Base-by-base conservation (phyloP, 2,888 invertebrate genomes). In the Campoplex capitator region DNA sequence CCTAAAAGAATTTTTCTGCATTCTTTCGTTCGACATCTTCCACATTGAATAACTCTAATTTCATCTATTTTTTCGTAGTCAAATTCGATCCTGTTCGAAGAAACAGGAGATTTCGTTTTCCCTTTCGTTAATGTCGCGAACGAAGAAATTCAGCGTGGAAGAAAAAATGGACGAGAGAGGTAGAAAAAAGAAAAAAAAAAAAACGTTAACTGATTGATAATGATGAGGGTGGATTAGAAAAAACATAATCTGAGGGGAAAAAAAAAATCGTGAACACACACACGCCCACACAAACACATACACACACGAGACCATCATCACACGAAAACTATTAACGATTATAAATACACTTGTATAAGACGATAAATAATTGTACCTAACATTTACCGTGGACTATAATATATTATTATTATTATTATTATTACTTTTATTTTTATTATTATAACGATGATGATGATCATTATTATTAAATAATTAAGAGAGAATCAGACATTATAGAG, bases 341-440 rank as follows among this genome's bases (percentile, higher is more conserved):
- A 87, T 87, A 87, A 87, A 87, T 87, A 87, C 84, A 84, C 74
- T 84, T 84, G 87, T 87, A 87, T 87, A 84, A 87, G 87, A 87
- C 84, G 87, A 87, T 87, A 87, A 84, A 87, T 87, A 84, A 87
- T 84, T 87, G 87, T 87, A 87, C 84, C 87, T 84, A 84, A 84
- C 87, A 87, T 87, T 84, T 87, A 87, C 87, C 87, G 87, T 87
- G 87, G 84, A 87, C 84, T 84, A 87, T 84, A 82, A 87, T 87
- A 82, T 84, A 84, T 80, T 58, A 80, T 80, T 80, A 78, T 74
- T 80, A 81, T 81, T 70, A 84, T 84, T 28, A 79, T 56, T 54
- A 78, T 78, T 73, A 77, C 77, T 73, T 67, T 56, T 74, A 77
- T 77, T 54, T 67, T 58, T 13, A 58, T 58, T 28, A 58, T 58